These are phyloP conservation scores for Poeciliopsis turrubarensis DNA, from an alignment of 2,113 vertebrate species.

Conservation along the genomic window DNA sequence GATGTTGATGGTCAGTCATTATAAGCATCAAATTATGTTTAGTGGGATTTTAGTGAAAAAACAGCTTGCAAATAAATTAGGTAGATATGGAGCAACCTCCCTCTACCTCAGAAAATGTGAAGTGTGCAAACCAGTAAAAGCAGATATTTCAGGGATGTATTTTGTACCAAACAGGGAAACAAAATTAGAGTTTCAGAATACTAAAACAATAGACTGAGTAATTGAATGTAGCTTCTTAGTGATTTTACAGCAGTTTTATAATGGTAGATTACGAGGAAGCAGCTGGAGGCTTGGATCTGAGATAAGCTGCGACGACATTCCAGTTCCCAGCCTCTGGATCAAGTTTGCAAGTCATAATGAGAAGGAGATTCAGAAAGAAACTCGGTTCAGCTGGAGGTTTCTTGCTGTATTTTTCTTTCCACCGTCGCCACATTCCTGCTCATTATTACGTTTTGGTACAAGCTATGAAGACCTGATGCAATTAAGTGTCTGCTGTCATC, in stretches of 20 bases:
- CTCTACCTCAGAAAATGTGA: constrained; percentile 3
- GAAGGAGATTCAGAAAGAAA: background rate
- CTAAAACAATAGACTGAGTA: too few species aligned
- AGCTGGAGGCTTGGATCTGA: background rate
- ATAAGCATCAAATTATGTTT: too few species aligned
- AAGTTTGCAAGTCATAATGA: background rate
- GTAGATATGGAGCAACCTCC: background rate
- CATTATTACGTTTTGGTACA: too few species aligned
- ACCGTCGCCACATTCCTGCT: too few species aligned
- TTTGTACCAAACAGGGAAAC: constrained; percentile 14
- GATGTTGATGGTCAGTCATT: too few species aligned
- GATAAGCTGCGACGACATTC: background rate
- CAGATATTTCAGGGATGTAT: constrained; percentile 20
- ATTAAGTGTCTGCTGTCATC: background rate
- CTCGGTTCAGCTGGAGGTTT: too few species aligned
- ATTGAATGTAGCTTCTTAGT: too few species aligned
- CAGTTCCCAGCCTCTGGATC: background rate
- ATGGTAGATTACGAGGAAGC: background rate
- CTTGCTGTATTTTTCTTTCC: too few species aligned
- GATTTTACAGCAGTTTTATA: too few species aligned
- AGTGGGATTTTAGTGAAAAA: too few species aligned
- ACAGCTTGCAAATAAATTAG: too few species aligned
- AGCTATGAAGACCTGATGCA: too few species aligned
- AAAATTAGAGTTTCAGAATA: constrained; percentile 16
- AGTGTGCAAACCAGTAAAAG: constrained; percentile 5